Percentiles rank a stretch among this genome's conserved stretches.
phyloP scores from a whole-genome alignment of 30 jellyfish, hydroid and myxozoan species.

The Aurelia aurita region DNA sequence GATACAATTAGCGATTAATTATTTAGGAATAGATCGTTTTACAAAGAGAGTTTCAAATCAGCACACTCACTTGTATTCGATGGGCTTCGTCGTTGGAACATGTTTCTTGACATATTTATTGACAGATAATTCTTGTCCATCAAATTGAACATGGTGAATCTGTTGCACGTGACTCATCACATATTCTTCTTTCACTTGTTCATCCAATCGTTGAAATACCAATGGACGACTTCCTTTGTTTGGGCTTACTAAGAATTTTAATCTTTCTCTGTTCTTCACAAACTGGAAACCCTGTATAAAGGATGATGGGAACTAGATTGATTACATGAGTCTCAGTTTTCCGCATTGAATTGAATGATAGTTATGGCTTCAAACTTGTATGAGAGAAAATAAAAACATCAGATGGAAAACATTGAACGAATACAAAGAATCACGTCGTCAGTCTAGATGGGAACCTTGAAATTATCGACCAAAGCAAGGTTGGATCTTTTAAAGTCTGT shows the following conservation, averaged over 20 bases:
- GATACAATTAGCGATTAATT: no score
- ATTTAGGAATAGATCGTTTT: neutral
- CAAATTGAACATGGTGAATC: constrained; percentile 76
- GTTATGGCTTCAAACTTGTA: no score
- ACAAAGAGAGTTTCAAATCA: neutral
- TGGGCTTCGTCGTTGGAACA: constrained; percentile 60
- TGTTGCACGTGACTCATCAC: constrained; percentile 85
- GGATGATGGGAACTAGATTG: no score
- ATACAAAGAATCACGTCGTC: no score
- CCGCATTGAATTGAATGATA: no score
- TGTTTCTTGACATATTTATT: constrained; percentile 72
- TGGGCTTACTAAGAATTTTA: constrained; percentile 55
- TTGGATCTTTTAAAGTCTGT: no score
- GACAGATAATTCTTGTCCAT: constrained; percentile 78
- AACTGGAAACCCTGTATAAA: constrained; percentile 86
- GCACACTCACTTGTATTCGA: constrained; percentile 78
- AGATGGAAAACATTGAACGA: no score
- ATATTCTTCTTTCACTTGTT: constrained; percentile 47
- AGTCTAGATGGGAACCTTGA: no score
- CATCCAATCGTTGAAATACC: constrained; percentile 23
- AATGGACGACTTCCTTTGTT: constrained; percentile 53
- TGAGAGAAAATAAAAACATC: no score
- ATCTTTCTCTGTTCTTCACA: constrained; percentile 76
- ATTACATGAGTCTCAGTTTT: no score
- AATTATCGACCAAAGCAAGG: no score